Evolutionary conservation across 2,797 vertebrate species (phyloP).

Genomic region (Anabacerthia variegaticeps): DNA sequence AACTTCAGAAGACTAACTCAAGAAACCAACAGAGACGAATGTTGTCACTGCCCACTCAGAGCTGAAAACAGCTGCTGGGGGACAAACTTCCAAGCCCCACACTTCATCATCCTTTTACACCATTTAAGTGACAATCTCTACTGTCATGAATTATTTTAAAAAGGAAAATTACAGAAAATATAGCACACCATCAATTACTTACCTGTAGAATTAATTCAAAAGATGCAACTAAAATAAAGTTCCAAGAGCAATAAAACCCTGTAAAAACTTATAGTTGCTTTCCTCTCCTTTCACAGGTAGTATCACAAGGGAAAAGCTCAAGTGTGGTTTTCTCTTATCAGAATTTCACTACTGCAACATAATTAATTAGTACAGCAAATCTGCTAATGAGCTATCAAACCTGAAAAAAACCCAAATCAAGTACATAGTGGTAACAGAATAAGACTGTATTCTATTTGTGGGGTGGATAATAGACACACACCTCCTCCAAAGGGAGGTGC

Average conservation of each 20-base stretch:
- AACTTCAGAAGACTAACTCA: not conserved
- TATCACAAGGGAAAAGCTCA: not conserved
- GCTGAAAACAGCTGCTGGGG: not conserved
- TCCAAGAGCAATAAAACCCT: not conserved
- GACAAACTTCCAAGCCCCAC: not conserved
- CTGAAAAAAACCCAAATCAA: not conserved
- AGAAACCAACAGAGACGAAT: not conserved
- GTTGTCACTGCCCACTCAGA: not conserved
- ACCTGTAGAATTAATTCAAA: not conserved
- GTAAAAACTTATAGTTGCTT: not conserved
- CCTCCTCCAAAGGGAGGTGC: rapidly evolving
- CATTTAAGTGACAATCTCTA: not conserved
- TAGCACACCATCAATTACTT: not conserved
- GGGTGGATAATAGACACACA: not conserved
- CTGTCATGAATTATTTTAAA: not conserved
- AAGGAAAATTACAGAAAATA: not conserved
- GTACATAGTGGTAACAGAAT: not conserved
- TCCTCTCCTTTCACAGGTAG: not conserved
- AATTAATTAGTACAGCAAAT: not conserved
- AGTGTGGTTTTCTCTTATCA: not conserved
- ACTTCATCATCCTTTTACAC: not conserved
- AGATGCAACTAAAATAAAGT: not conserved
- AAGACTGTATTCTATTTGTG: not conserved
- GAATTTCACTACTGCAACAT: not conserved
- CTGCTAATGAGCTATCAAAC: not conserved